Conservation (phyloP, 2,113 vertebrate genomes). For the Rhinolophus ferrumequinum region DNA sequence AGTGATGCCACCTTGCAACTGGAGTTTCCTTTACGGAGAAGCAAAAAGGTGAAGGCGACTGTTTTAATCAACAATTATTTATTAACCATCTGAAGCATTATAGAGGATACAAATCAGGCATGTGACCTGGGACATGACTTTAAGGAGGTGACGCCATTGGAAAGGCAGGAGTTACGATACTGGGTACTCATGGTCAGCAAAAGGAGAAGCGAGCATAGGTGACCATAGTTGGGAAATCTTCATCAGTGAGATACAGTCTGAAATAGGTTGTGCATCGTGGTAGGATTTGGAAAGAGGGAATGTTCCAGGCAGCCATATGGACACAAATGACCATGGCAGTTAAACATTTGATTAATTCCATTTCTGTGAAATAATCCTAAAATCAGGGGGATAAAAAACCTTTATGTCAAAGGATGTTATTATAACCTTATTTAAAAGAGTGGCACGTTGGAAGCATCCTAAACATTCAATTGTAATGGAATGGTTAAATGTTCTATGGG, state of each 20-base stretch:
- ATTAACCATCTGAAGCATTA: not conserved
- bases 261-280: not conserved
- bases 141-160: not conserved
- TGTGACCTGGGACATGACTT: not conserved
- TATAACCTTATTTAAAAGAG: not conserved
- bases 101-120: not conserved
- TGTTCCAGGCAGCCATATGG: not conserved
- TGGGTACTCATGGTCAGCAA: not conserved
- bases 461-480: not conserved
- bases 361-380: conserved; percentile 7
- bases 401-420: not conserved
- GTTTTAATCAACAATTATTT: not conserved
- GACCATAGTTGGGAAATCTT: not conserved
- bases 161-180: not conserved
- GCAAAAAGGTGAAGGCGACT: not conserved
- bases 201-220: not conserved
- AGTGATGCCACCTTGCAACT: conserved; percentile 90
- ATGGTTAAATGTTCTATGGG: not conserved
- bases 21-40: conserved; percentile 85
- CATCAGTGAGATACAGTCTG: not conserved
- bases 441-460: not conserved
- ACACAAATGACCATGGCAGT: not conserved
- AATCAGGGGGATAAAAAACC: accelerated
- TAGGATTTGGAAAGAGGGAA: not conserved
- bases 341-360: not conserved